Percentiles rank a stretch among this genome's conserved stretches.
phyloP scores from a whole-genome alignment of 1,140 invertebrate genomes.

The Papilio xuthus region DNA sequence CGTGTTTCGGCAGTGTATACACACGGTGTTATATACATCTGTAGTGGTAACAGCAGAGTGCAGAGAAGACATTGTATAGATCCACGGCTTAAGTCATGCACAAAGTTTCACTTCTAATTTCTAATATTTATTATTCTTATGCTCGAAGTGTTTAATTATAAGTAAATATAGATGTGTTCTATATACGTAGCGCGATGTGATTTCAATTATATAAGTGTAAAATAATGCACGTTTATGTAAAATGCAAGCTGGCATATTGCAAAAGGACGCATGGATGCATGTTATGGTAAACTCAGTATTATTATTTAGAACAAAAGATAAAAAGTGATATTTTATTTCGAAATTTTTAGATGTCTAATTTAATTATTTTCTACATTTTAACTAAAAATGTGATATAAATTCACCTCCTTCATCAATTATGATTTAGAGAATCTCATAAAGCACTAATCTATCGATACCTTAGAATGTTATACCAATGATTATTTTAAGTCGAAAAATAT shows the following conservation, averaged over 20 bases:
- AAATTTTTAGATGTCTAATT: neutral
- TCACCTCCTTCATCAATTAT: no score
- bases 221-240: neutral
- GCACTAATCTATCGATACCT: neutral
- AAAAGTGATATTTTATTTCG: neutral
- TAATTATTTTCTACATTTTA: neutral
- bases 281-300: neutral
- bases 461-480: neutral
- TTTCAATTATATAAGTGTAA: neutral
- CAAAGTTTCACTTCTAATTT: slow-evolving; percentile 21
- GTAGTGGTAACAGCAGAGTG: neutral
- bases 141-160: neutral
- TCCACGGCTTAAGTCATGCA: neutral
- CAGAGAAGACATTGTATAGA: neutral
- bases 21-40: no score
- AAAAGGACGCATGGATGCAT: neutral
- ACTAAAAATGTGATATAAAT: neutral
- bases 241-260: neutral
- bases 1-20: no score
- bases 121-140: slow-evolving; percentile 26
- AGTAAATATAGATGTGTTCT: neutral
- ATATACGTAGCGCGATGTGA: slow-evolving; percentile 18
- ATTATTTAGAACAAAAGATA: neutral
- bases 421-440: neutral
- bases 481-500: neutral